Evolutionary conservation across 2,113 vertebrate species (phyloP), one percentile per base, ranked within the genome.

Genomic region (Rhizomys pruinosus): DNA sequence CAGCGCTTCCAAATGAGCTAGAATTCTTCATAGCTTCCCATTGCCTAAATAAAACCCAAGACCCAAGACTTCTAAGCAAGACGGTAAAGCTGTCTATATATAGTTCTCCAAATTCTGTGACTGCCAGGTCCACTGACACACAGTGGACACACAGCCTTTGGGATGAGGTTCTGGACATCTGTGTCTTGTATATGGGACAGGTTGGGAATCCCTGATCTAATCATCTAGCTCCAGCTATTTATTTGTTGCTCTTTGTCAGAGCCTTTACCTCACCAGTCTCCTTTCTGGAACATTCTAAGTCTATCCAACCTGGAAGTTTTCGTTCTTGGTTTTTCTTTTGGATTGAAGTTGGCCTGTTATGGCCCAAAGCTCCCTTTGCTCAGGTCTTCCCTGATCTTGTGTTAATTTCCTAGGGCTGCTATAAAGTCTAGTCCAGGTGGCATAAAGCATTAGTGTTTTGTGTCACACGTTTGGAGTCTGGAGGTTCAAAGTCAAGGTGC

Each of bases 381-480:
- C 42, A 37, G 32, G 1, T 22, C 55, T 77, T 47, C 55, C 25
- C 79, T 42, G n/a, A 9, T 1, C 7, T 19, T 86, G 68, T n/a
- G 6, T 15, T 66, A 23, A 15, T 44, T 71, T 84, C 59, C 57
- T 37, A 7, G 29, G 37, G 16, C 16, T 32, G 7, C 22, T 5
- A 0, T 23, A 22, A 42, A 81, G 10, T 20, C 6, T 55, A 39
- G 0, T 20, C 32, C 0, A 7, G 3, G 7, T 37, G 8, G 59
- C 59, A 59, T 25, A 44, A 16, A 39, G 7, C 42, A 76, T 20
- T 10, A 29, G 15, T 72, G 9, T 15, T 37, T 2, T 25, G 25
- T 55, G 1, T 12, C 16, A 3, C 3, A 13, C 4, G 13, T 39
- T 63, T 79, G 15, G 71, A 82, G 42, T 57, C 13, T 5, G 7